phyloP scores from a whole-genome alignment of 2,888 invertebrate genomes.

The Ecdyonurus torrentis region DNA sequence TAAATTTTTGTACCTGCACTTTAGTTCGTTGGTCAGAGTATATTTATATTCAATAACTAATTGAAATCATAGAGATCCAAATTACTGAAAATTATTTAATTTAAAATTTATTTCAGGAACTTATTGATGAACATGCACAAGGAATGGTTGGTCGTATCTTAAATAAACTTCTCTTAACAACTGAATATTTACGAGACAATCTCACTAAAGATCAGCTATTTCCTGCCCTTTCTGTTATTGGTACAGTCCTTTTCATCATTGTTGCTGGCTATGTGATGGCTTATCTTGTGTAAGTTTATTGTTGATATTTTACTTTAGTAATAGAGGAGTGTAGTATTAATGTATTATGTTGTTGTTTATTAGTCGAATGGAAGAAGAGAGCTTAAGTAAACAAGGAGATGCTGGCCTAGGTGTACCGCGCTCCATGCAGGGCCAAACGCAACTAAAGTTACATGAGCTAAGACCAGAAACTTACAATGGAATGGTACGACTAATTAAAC shows the following conservation, averaged over 20 bases:
- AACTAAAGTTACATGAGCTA: conserved; percentile 76
- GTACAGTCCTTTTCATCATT: conserved; percentile 59
- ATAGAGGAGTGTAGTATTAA: not conserved
- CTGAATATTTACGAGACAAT: conserved; percentile 53
- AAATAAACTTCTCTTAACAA: conserved; percentile 43
- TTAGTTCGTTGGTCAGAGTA: no score
- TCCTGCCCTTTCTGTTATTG: conserved; percentile 59
- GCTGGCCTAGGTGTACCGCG: not conserved
- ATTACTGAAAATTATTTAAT: not conserved
- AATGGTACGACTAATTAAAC: conserved; percentile 77
- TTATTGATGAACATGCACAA: conserved; percentile 61
- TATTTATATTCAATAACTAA: no score
- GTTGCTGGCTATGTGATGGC: conserved; percentile 73
- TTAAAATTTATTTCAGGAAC: conserved; percentile 46
- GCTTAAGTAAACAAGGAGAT: conserved; percentile 16
- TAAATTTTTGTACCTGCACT: no score
- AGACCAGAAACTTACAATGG: conserved; percentile 91
- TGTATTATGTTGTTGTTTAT: conserved; percentile 1
- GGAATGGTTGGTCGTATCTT: conserved; percentile 53
- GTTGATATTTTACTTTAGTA: conserved; percentile 9
- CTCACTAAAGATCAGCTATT: conserved; percentile 60
- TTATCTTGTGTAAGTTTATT: conserved; percentile 46
- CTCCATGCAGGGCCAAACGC: conserved; percentile 19
- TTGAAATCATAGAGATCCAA: not conserved
- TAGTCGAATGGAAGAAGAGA: conserved; percentile 41